Conservation (phyloP, 1,140 invertebrate genomes). For the Papilio aristodemus region DNA sequence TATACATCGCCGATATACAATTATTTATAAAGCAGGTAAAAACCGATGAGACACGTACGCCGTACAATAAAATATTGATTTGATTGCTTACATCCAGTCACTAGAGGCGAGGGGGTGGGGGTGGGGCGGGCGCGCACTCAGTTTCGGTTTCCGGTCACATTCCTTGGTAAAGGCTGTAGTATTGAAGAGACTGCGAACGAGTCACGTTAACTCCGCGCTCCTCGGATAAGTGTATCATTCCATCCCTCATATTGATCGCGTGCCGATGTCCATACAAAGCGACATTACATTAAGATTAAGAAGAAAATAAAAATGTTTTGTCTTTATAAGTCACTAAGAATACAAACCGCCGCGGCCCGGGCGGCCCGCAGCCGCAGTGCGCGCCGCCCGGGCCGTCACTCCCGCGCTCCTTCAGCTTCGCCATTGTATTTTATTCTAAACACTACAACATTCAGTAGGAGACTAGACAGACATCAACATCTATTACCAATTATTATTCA, state of each 20-base stretch:
- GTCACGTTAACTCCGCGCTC: too few species aligned
- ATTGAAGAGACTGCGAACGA: too few species aligned
- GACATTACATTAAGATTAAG: neutral
- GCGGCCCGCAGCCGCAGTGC: too few species aligned
- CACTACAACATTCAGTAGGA: neutral
- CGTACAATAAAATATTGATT: slow-evolving; percentile 65
- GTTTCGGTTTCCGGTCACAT: neutral
- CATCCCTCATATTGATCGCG: too few species aligned
- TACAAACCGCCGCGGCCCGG: too few species aligned
- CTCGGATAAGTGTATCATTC: too few species aligned
- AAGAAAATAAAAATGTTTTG: neutral
- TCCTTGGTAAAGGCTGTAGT: too few species aligned
- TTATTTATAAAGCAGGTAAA: slow-evolving; percentile 79
- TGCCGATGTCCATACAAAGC: neutral
- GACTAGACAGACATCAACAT: slow-evolving; percentile 28
- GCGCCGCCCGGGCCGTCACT: too few species aligned
- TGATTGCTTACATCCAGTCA: slow-evolving; percentile 45
- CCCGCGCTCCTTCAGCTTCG: too few species aligned
- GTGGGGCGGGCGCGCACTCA: neutral
- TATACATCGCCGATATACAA: slow-evolving; percentile 78
- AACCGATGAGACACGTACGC: slow-evolving; percentile 73
- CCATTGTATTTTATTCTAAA: neutral
- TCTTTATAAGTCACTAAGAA: neutral
- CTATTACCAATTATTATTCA: neutral
- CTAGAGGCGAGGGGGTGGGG: neutral